A percentile compares a stretch with the other conserved stretches of the same genome.
These are phyloP conservation scores for Melanocharis versteri DNA, from an alignment of 2,113 vertebrate genomes.

Conservation along the genomic window DNA sequence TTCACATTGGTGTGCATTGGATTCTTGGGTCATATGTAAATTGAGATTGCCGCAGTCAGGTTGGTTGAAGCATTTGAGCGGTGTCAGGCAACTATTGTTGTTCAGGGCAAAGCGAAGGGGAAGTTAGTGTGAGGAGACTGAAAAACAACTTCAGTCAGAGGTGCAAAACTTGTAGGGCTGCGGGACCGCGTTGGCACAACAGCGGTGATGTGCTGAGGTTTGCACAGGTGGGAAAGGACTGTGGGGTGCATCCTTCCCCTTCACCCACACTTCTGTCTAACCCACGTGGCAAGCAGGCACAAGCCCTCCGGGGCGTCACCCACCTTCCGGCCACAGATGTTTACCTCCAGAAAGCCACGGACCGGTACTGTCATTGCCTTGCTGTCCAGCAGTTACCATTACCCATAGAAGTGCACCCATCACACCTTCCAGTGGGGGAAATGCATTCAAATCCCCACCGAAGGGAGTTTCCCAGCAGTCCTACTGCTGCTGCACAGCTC, in stretches of 20 bases:
- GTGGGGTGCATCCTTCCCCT: neutral
- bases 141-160: neutral
- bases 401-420: neutral
- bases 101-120: neutral
- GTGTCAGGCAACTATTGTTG: neutral
- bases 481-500: neutral
- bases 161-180: neutral
- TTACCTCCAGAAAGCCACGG: neutral
- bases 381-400: neutral
- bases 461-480: neutral
- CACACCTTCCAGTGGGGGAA: neutral
- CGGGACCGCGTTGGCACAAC: fast-evolving
- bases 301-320: neutral
- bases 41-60: conserved; percentile 19
- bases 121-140: conserved; percentile 34
- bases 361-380: neutral
- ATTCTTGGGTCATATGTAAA: conserved; percentile 17
- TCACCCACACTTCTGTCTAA: neutral
- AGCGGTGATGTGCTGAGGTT: neutral
- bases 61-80: conserved; percentile 22
- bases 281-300: neutral
- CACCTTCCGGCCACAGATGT: neutral
- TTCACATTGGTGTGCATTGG: neutral
- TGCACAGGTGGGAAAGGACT: neutral
- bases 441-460: neutral